Percentiles rank a stretch among this genome's conserved stretches.
Conservation (phyloP, 2,113 vertebrate genomes). For the Phalacrocorax brasilianus region DNA sequence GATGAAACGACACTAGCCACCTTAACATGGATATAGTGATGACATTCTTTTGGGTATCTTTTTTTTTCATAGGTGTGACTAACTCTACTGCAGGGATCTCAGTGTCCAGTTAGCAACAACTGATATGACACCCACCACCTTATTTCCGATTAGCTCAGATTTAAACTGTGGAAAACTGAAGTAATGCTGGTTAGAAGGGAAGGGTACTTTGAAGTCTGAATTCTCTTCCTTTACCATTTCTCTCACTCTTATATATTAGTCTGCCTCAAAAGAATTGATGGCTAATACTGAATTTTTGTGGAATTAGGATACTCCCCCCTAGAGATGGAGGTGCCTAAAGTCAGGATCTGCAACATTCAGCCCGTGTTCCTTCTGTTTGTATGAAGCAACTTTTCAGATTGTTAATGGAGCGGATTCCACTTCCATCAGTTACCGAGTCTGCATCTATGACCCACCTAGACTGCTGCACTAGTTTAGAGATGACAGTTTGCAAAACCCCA, state of each 20-base stretch:
- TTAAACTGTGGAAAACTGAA: not conserved
- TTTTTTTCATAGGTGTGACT: not conserved
- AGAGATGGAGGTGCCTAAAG: not conserved
- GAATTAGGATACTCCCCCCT: not conserved
- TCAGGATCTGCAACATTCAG: not conserved
- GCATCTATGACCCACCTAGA: not conserved
- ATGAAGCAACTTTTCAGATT: not conserved
- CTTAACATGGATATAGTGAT: not conserved
- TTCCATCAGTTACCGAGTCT: not conserved
- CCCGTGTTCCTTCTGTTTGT: not conserved
- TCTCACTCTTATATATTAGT: accelerated
- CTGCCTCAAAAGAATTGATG: not conserved
- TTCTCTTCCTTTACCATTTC: not conserved
- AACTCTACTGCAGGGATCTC: not conserved
- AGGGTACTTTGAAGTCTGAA: not conserved
- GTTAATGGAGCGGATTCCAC: not conserved
- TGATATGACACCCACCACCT: not conserved
- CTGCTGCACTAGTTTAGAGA: not conserved
- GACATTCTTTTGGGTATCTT: not conserved
- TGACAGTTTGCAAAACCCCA: not conserved
- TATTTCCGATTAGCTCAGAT: not conserved
- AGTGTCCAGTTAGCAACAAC: not conserved
- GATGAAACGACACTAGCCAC: not conserved
- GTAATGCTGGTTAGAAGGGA: not conserved
- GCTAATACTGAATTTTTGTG: not conserved